Evolutionary conservation across 2,113 vertebrate species (phyloP).

Genomic region (Uria lomvia): DNA sequence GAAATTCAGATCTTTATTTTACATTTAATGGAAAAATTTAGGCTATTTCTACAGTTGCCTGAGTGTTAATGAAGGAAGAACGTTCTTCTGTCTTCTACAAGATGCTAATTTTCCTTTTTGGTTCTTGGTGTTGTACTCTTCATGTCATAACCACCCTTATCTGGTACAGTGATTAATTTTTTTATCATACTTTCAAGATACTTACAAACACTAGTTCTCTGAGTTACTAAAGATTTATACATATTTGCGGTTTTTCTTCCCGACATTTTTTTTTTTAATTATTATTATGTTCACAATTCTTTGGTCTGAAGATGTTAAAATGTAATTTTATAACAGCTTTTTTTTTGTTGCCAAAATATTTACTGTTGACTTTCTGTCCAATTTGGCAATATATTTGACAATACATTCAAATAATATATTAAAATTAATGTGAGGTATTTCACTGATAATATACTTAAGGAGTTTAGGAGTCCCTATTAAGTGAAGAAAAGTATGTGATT

Average conservation of each 20-base stretch:
- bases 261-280: background rate
- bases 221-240: background rate
- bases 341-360: background rate
- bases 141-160: accelerated
- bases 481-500: background rate
- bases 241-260: background rate
- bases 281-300: background rate
- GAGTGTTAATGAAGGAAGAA: background rate
- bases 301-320: background rate
- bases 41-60: background rate
- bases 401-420: background rate
- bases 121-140: background rate
- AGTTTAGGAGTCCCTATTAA: background rate
- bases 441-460: background rate
- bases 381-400: background rate
- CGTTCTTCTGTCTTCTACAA: background rate
- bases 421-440: background rate
- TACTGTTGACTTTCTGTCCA: background rate
- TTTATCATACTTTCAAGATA: background rate
- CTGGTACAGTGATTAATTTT: background rate
- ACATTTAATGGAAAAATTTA: background rate
- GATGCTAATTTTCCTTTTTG: background rate
- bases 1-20: background rate
- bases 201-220: background rate
- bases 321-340: background rate